Percentiles rank a stretch among this genome's conserved stretches.
Evolutionary conservation across 2,888 invertebrate genomes (phyloP).

Genomic region (Catocala sponsa): DNA sequence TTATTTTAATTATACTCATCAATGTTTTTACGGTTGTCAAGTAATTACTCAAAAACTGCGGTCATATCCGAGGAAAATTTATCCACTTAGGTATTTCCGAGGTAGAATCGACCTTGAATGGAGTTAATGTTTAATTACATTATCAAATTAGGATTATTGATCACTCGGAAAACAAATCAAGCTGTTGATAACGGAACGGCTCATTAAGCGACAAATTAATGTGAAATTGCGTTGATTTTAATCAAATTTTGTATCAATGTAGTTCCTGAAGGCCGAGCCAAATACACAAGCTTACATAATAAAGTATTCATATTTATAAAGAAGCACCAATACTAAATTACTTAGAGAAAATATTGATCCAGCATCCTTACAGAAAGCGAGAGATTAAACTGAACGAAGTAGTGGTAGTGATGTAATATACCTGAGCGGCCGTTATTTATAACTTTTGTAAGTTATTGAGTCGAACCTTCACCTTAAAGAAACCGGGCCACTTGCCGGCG

Average conservation of each 20-base stretch:
- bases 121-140: constrained; percentile 10
- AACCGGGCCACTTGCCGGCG: constrained; percentile 62
- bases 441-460: constrained; percentile 50
- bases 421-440: constrained; percentile 48
- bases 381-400: too few species aligned
- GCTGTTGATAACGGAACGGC: constrained; percentile 11
- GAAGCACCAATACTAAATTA: too few species aligned
- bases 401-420: constrained; percentile 30
- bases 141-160: constrained; percentile 24
- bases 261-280: too few species aligned
- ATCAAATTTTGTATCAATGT: too few species aligned
- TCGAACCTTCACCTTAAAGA: constrained; percentile 69
- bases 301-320: too few species aligned
- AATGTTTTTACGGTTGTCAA: too few species aligned
- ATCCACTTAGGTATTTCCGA: constrained; percentile 20
- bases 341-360: too few species aligned
- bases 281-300: too few species aligned
- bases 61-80: constrained; percentile 12
- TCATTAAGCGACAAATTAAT: constrained; percentile 2
- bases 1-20: too few species aligned
- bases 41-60: neutral
- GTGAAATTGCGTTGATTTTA: neutral
- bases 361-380: too few species aligned
- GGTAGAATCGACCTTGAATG: constrained; percentile 13
- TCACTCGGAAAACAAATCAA: constrained; percentile 16